phyloP scores from a whole-genome alignment of 2,888 invertebrate genomes.

The Incurvaria masculella region DNA sequence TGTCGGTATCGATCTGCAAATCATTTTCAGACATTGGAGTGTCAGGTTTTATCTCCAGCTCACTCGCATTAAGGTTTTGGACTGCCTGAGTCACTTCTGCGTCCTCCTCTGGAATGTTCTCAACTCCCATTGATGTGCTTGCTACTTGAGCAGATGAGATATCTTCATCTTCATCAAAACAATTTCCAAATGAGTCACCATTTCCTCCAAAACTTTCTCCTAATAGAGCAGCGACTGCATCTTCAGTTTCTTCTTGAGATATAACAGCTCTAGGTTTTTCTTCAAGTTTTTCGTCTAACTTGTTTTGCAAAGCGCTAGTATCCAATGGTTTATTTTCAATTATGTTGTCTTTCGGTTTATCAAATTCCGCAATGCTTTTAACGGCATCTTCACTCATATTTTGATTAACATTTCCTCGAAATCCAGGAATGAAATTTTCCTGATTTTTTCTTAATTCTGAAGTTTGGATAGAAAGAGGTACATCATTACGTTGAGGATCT shows the following conservation, averaged over 20 bases:
- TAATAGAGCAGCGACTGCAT: conserved; percentile 84
- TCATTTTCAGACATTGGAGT: conserved; percentile 84
- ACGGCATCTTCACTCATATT: conserved; percentile 76
- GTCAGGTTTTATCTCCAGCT: conserved; percentile 74
- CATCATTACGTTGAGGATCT: no score
- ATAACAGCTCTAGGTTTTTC: conserved; percentile 81
- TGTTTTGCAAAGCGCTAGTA: conserved; percentile 36
- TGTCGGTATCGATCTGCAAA: conserved; percentile 81
- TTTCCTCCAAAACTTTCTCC: conserved; percentile 81
- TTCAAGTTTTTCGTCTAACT: conserved; percentile 58
- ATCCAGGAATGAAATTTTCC: conserved; percentile 65
- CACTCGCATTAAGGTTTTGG: conserved; percentile 70
- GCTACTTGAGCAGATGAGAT: conserved; percentile 46
- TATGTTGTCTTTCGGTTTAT: conserved; percentile 20
- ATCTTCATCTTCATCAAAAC: conserved; percentile 51
- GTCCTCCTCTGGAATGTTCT: conserved; percentile 65
- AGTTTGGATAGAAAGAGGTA: no score
- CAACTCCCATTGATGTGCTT: conserved; percentile 39
- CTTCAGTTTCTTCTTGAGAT: conserved; percentile 90
- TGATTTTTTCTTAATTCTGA: no score
- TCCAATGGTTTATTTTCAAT: conserved; percentile 31
- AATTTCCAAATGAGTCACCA: conserved; percentile 52
- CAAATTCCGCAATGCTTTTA: conserved; percentile 68
- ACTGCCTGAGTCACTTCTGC: conserved; percentile 83
- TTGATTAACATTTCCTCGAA: conserved; percentile 64